Percentiles rank a stretch among this genome's conserved stretches.
phyloP scores from a whole-genome alignment of 2,113 vertebrate genomes.

The Sinocyclocheilus rhinocerous region DNA sequence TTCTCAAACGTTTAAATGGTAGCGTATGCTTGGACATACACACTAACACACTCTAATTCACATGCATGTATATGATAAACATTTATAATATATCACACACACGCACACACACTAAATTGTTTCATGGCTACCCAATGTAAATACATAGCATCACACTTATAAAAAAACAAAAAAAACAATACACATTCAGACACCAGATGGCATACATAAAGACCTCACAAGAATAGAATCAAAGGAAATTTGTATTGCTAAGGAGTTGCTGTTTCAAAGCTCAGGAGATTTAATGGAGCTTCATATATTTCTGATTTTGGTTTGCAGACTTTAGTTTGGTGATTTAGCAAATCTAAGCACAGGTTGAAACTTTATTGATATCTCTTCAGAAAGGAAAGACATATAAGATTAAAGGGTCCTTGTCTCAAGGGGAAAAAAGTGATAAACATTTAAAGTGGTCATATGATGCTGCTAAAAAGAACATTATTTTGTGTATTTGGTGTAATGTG shows the following conservation, averaged over 20 bases:
- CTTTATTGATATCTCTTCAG: no score
- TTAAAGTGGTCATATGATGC: no score
- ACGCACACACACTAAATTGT: neutral
- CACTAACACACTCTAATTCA: constrained; percentile 22
- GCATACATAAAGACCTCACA: neutral
- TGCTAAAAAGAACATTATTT: no score
- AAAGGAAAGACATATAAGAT: neutral
- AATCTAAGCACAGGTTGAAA: no score
- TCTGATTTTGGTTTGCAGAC: no score
- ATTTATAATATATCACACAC: constrained; percentile 1
- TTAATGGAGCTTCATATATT: no score
- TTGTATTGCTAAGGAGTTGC: no score
- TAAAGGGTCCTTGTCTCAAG: no score
- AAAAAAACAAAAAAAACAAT: neutral
- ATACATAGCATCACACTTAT: constrained; percentile 1
- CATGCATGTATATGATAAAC: constrained; percentile 52
- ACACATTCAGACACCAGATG: neutral
- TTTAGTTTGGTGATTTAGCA: neutral
- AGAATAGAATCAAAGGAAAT: neutral
- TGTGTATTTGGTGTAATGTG: no score
- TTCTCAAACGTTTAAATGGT: neutral
- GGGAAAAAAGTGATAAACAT: no score
- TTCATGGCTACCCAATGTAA: neutral
- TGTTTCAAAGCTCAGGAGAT: no score
- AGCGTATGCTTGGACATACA: constrained; percentile 5